These are phyloP conservation scores for Zhengitettix transpicula DNA, from an alignment of 2,888 invertebrate species.

Conservation along the genomic window DNA sequence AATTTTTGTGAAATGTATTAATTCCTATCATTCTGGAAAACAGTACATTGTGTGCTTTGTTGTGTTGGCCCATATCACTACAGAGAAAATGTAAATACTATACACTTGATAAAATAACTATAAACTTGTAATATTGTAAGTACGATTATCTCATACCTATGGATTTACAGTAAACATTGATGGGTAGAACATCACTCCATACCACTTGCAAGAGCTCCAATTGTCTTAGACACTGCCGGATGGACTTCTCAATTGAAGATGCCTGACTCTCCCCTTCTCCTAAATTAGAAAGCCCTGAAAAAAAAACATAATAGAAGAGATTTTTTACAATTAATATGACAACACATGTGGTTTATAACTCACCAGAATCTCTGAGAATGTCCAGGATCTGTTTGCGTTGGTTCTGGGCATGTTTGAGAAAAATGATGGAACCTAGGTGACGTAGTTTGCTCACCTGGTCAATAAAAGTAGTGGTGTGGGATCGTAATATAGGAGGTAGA, in stretches of 20 bases:
- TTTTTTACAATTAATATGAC: no score
- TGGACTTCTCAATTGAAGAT: constrained; percentile 47
- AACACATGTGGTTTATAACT: constrained; percentile 1
- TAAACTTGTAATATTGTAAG: no score
- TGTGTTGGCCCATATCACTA: no score
- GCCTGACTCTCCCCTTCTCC: constrained; percentile 21
- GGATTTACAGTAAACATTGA: constrained; percentile 54
- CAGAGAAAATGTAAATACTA: no score
- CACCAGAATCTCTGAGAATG: constrained; percentile 59
- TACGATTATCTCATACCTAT: constrained; percentile 28
- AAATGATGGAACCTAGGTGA: constrained; percentile 47
- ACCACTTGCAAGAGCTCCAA: constrained; percentile 69
- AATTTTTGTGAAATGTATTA: no score
- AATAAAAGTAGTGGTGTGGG: constrained; percentile 43
- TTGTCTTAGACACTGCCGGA: constrained; percentile 72
- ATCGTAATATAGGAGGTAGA: constrained; percentile 35
- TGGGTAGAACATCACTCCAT: constrained; percentile 72
- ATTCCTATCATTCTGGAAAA: no score
- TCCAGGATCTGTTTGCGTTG: constrained; percentile 61
- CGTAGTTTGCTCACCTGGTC: constrained; percentile 51
- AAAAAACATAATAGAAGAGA: not conserved
- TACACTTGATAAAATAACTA: no score
- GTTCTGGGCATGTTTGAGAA: constrained; percentile 53
- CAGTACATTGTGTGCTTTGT: no score
- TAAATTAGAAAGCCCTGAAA: constrained; percentile 29